These are phyloP conservation scores for Echiichthys vipera DNA, from an alignment of 2,797 vertebrate genomes.

Conservation along the genomic window DNA sequence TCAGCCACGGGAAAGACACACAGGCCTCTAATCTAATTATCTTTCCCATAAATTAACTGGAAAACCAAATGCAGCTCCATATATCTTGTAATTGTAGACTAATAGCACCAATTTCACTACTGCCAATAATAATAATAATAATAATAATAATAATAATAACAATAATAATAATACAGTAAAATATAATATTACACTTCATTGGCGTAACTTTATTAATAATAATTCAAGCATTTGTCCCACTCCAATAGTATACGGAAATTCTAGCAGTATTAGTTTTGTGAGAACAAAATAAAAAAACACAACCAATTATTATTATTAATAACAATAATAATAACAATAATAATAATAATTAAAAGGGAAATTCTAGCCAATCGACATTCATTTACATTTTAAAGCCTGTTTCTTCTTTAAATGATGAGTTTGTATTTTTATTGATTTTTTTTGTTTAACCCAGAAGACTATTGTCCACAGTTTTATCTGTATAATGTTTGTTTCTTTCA, in stretches of 20 bases:
- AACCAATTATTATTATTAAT: background rate
- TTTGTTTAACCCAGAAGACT: background rate
- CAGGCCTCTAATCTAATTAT: conserved; percentile 56
- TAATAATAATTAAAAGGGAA: background rate
- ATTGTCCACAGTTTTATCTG: conserved; percentile 36
- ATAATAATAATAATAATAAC: background rate
- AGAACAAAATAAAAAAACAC: background rate
- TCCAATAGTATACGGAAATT: background rate
- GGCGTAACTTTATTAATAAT: background rate
- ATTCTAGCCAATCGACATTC: background rate
- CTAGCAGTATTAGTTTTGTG: background rate
- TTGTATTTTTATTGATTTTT: background rate
- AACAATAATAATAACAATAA: background rate
- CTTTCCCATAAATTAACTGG: conserved; percentile 1
- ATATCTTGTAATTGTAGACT: background rate
- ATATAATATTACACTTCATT: background rate
- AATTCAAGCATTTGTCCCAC: background rate
- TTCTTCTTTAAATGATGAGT: background rate
- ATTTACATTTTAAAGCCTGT: background rate
- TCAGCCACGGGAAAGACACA: conserved; percentile 27
- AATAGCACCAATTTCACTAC: background rate
- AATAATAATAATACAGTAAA: background rate
- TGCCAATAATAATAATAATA: background rate
- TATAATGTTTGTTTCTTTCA: conserved; percentile 57
- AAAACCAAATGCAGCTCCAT: background rate